A percentile compares a stretch with the other conserved stretches of the same genome.
Evolutionary conservation across 1,140 invertebrate species (phyloP).

Genomic region (Drosophila serrata): DNA sequence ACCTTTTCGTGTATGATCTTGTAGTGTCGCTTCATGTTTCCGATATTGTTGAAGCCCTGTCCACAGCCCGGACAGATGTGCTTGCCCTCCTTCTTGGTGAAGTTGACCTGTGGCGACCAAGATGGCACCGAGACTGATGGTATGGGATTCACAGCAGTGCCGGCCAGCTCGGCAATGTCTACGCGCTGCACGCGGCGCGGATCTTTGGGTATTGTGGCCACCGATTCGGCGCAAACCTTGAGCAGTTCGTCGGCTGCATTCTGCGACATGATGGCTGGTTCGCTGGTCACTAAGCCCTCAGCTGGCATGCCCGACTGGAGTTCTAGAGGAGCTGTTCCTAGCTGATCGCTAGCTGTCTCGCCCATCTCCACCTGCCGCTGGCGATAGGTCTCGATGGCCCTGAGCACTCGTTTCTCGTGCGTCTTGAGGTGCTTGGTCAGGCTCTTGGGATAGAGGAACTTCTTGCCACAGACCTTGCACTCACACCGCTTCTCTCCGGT

Average conservation of each 20-base stretch:
- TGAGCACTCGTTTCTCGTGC: slow-evolving; percentile 77
- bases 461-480: slow-evolving; percentile 82
- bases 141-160: slow-evolving; percentile 79
- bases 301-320: background rate
- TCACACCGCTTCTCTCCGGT: slow-evolving; percentile 86
- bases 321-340: slow-evolving; percentile 4
- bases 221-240: slow-evolving; percentile 79
- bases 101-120: slow-evolving; percentile 80
- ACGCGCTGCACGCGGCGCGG: slow-evolving; percentile 77
- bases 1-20: slow-evolving; percentile 83
- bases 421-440: slow-evolving; percentile 82
- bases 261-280: slow-evolving; percentile 53
- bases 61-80: slow-evolving; percentile 81
- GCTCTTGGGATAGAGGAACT: slow-evolving; percentile 82
- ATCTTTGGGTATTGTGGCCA: slow-evolving; percentile 78
- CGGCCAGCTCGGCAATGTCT: slow-evolving; percentile 72
- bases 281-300: slow-evolving; percentile 5
- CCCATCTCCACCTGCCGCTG: slow-evolving; percentile 78
- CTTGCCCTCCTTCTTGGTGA: slow-evolving; percentile 81
- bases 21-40: slow-evolving; percentile 81
- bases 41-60: slow-evolving; percentile 80
- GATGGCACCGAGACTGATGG: slow-evolving; percentile 77
- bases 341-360: slow-evolving; percentile 37
- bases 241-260: slow-evolving; percentile 80
- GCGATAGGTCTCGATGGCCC: slow-evolving; percentile 79